Percentiles rank a stretch among this genome's conserved stretches.
Conservation (phyloP, 2,888 invertebrate genomes). For the Arctia plantaginis region DNA sequence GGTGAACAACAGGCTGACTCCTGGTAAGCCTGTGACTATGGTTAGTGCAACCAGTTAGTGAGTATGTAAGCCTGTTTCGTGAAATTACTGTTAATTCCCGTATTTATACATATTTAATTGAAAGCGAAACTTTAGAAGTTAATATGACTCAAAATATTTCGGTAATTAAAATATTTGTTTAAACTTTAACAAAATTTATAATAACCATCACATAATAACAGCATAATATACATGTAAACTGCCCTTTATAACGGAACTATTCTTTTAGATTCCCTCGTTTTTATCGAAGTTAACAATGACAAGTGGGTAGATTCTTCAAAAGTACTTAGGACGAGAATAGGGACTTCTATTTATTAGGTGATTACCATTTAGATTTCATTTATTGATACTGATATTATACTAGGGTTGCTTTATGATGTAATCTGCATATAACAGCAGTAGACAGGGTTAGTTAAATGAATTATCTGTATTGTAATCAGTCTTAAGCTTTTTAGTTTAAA, state of each 20-base stretch:
- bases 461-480: neutral
- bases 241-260: conserved; percentile 16
- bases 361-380: conserved; percentile 47
- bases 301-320: conserved; percentile 62
- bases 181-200: too few species aligned
- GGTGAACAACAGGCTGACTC: too few species aligned
- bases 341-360: conserved; percentile 50
- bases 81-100: too few species aligned
- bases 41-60: too few species aligned
- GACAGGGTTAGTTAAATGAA: neutral
- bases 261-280: conserved; percentile 44
- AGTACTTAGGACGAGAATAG: conserved; percentile 46
- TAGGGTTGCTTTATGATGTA: neutral
- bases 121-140: neutral
- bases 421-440: neutral
- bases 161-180: too few species aligned
- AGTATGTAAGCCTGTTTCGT: too few species aligned
- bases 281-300: conserved; percentile 59
- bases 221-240: neutral
- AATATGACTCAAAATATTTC: too few species aligned
- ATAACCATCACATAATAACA: too few species aligned
- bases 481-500: neutral
- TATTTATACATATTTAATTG: neutral
- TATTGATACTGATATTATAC: conserved; percentile 24
- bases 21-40: too few species aligned